phyloP scores from a whole-genome alignment of 2,113 vertebrate genomes.

The Bambusicola thoracicus region DNA sequence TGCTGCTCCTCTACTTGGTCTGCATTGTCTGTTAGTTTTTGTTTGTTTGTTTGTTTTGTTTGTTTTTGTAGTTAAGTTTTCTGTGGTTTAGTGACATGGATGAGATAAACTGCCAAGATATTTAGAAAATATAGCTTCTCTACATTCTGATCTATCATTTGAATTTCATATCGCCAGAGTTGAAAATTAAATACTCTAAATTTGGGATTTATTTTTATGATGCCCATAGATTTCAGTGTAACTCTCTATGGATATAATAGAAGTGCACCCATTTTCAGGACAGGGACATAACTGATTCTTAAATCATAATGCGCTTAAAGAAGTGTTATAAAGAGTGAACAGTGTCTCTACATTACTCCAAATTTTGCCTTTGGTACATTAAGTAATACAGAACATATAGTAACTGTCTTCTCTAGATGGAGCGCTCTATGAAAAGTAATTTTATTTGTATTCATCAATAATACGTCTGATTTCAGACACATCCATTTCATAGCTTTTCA shows the following conservation, averaged over 20 bases:
- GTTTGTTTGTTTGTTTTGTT: background rate
- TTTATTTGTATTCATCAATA: conserved; percentile 39
- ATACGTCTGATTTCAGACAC: conserved; percentile 33
- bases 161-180: background rate
- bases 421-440: conserved; percentile 34
- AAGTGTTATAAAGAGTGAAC: background rate
- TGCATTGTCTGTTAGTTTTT: background rate
- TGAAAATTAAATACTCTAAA: background rate
- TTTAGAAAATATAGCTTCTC: background rate
- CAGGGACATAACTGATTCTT: background rate
- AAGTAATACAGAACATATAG: conserved; percentile 4
- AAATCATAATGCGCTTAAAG: background rate
- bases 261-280: background rate
- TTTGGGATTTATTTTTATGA: background rate
- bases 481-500: background rate
- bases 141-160: background rate
- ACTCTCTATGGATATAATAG: background rate
- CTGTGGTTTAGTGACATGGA: background rate
- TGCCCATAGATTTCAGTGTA: background rate
- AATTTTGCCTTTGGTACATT: conserved; percentile 30
- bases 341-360: background rate
- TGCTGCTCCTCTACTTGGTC: background rate
- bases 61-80: background rate
- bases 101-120: background rate
- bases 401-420: conserved; percentile 59